Conservation (phyloP, 2,113 vertebrate genomes). For the Carassius auratus region DNA sequence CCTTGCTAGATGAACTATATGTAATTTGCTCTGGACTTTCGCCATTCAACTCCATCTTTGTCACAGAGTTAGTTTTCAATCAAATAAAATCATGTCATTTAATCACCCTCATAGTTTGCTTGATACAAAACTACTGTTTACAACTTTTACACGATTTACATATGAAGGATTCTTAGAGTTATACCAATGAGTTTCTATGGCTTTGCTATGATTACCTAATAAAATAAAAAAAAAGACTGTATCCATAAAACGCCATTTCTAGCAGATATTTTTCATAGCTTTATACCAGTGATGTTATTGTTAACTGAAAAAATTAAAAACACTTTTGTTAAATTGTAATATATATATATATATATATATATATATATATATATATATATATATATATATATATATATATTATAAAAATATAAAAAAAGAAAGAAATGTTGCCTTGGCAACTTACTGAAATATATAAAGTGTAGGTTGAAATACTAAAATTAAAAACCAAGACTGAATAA, state of each 20-base stretch:
- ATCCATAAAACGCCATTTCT: background rate
- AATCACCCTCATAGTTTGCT: background rate
- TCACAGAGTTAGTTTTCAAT: background rate
- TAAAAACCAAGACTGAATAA: background rate
- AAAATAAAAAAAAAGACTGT: background rate
- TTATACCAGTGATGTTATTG: too few species aligned
- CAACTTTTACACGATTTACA: background rate
- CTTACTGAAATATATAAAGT: background rate
- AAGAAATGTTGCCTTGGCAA: background rate
- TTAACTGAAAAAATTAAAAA: background rate
- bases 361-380: too few species aligned
- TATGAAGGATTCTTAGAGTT: background rate
- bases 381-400: too few species aligned
- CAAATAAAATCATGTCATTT: background rate
- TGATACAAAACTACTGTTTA: too few species aligned
- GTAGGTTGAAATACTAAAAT: background rate
- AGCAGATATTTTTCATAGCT: background rate
- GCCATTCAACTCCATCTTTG: background rate
- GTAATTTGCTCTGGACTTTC: constrained; percentile 24
- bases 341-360: too few species aligned
- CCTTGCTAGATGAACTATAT: background rate
- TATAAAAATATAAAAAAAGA: too few species aligned
- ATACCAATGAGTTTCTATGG: background rate
- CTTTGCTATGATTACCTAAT: background rate
- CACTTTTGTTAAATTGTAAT: background rate